Evolutionary conservation across 2,888 invertebrate genomes (phyloP), one percentile per base, ranked within the genome.

Genomic region (Elgonia sp.): DNA sequence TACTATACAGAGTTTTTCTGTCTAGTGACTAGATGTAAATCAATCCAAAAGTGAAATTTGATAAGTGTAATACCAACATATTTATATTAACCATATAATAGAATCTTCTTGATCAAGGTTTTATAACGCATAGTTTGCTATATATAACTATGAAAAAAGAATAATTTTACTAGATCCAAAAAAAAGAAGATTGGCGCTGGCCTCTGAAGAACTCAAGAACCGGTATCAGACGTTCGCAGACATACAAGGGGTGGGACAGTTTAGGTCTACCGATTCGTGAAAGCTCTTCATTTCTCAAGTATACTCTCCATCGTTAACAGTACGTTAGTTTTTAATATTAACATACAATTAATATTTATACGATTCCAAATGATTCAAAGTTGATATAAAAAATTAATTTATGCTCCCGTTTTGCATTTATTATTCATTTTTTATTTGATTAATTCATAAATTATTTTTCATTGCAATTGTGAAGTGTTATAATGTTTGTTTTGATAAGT

Each of bases 281-380:
- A 85, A 85, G 85, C 85, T 80, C 60, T 57, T 85, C 85, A 85
- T 69, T 85, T 80, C 75, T 50, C 50, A 67, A 75, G 40, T 53
- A n/a, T n/a, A 75, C 62, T 75, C 69, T 69, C 69, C 73, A 80
- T 80, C 80, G 75, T 75, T 53, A 62, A 73, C 62, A 75, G 85
- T 85, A 85, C 75, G 80, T 80, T 14, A 50, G 39, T 72, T 81
- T 53, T 57, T 9, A 7, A 5, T 57, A 57, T 40, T 37, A 50
- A 76, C 16, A 16, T 57, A 20, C 55, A 21, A 20, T 60, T 60
- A 29, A 8, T 12, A 75, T 75, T 75, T 75, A 39, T 62, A 21
- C n/a, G 46, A 69, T 46, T 21, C 14, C 21, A 42, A 69, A 69
- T 69, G 18, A 73, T 6, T 57, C n/a, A 21, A 46, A 10, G 7